These are phyloP conservation scores for Smutsia temminckii DNA, from an alignment of 2,797 vertebrate species.

Conservation along the genomic window DNA sequence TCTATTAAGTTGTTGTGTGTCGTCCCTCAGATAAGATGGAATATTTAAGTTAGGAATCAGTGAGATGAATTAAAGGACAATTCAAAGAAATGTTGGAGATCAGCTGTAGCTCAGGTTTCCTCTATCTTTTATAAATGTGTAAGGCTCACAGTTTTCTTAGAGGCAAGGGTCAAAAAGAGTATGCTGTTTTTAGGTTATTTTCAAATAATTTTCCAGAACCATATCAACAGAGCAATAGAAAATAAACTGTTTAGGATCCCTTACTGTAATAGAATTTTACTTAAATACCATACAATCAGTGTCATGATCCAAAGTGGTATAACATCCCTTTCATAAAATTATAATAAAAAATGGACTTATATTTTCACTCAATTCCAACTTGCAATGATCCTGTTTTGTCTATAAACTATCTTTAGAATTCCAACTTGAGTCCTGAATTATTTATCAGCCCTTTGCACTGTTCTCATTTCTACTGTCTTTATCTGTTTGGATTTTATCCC, in stretches of 20 bases:
- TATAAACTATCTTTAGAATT: neutral
- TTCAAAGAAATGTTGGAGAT: neutral
- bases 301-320: neutral
- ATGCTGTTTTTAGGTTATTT: neutral
- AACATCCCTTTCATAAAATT: neutral
- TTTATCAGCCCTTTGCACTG: neutral
- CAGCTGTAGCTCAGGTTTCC: neutral
- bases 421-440: neutral
- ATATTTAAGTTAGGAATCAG: neutral
- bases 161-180: neutral
- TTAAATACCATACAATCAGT: neutral
- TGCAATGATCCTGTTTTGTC: neutral
- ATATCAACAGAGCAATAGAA: neutral
- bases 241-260: neutral
- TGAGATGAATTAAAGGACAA: neutral
- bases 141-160: neutral
- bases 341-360: neutral
- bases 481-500: neutral
- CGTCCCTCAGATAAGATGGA: neutral
- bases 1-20: neutral
- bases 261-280: neutral
- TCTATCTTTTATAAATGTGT: neutral
- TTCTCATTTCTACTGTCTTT: neutral
- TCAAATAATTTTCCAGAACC: conserved; percentile 23
- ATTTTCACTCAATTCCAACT: neutral